A percentile compares a stretch with the other conserved stretches of the same genome.
Conservation (phyloP, 2,888 invertebrate genomes). For the Platycheirus albimanus region DNA sequence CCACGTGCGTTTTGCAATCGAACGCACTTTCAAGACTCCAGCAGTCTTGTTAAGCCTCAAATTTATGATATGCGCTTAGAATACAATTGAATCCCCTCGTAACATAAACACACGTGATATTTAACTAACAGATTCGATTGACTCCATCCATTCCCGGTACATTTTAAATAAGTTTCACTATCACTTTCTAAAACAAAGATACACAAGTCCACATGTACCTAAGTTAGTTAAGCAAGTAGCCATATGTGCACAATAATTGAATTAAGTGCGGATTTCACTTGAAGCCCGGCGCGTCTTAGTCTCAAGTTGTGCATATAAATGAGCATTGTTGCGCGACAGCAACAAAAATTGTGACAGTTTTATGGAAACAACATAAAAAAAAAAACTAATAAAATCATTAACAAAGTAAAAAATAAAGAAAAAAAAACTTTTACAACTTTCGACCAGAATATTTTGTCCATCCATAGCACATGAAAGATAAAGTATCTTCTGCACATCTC, state of each 20-base stretch:
- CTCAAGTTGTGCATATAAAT: slow-evolving; percentile 61
- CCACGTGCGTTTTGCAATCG: background rate
- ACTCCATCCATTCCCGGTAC: background rate
- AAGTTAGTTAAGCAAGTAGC: background rate
- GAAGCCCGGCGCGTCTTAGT: background rate
- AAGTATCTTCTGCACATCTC: background rate
- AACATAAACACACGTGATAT: background rate
- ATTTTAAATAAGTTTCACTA: slow-evolving; percentile 51
- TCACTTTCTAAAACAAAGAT: slow-evolving; percentile 69
- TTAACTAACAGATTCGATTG: background rate
- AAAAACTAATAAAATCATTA: slow-evolving; percentile 37
- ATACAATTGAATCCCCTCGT: slow-evolving; percentile 1
- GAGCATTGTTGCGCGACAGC: slow-evolving; percentile 33
- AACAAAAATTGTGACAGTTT: slow-evolving; percentile 60
- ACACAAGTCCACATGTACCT: background rate
- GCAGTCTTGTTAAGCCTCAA: background rate
- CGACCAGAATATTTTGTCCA: slow-evolving; percentile 48
- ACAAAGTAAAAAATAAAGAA: slow-evolving; percentile 8
- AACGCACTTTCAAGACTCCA: background rate
- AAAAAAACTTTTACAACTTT: slow-evolving; percentile 44
- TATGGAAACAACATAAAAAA: slow-evolving; percentile 47
- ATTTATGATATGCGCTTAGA: background rate
- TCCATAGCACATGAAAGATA: slow-evolving; percentile 9
- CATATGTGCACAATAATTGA: slow-evolving; percentile 29
- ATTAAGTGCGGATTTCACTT: slow-evolving; percentile 64